A percentile compares a stretch with the other conserved stretches of the same genome.
Conservation (phyloP, 2,888 invertebrate genomes). For the Corbicula japonica region DNA sequence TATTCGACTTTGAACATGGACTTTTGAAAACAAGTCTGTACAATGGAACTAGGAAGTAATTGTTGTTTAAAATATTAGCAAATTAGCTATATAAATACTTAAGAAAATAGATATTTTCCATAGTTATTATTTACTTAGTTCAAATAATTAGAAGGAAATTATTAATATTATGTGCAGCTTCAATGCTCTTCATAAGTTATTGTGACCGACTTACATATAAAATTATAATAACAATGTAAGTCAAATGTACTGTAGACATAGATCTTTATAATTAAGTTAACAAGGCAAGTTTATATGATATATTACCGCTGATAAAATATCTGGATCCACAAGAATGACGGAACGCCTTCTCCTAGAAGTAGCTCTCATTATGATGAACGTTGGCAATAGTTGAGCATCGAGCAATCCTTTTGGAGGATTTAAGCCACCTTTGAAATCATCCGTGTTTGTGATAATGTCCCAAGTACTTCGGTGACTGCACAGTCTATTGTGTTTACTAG, state of each 20-base stretch:
- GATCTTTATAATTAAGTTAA: background rate
- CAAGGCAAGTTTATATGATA: background rate
- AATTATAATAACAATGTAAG: background rate
- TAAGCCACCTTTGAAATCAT: constrained; percentile 77
- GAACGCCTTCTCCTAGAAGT: constrained; percentile 59
- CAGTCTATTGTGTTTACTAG: constrained; percentile 90
- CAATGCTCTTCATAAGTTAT: background rate
- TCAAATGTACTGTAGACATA: background rate
- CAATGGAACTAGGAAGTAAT: too few relatives aligned
- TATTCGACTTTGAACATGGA: too few relatives aligned
- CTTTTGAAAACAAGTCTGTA: too few relatives aligned
- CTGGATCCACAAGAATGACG: constrained; percentile 70
- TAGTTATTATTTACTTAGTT: background rate
- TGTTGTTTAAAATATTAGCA: too few relatives aligned
- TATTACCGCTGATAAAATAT: background rate
- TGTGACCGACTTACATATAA: background rate
- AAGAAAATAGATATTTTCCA: background rate
- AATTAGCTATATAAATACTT: too few relatives aligned
- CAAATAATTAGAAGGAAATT: background rate
- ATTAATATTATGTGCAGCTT: background rate
- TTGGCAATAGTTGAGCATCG: constrained; percentile 65
- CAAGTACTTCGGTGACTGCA: constrained; percentile 89
- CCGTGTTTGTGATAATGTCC: constrained; percentile 87
- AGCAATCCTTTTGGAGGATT: constrained; percentile 52
- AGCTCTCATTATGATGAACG: constrained; percentile 70